Evolutionary conservation across 2,888 invertebrate genomes (phyloP), one percentile per base, ranked within the genome.

Genomic region (Platypus cylindrus): DNA sequence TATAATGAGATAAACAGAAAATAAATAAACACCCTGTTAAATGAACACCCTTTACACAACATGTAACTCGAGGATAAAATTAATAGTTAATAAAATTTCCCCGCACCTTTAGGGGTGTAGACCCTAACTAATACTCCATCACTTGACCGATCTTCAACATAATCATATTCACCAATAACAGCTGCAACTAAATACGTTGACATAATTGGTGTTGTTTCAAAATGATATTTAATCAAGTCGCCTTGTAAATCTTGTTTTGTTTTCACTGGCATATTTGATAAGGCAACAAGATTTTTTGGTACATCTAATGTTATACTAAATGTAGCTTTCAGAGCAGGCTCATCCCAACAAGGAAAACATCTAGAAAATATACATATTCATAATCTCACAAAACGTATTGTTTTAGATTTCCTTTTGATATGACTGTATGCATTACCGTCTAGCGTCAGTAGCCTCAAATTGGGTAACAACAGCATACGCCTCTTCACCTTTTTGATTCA

Each of bases 321-420:
- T 2, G 86, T 90, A 2, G 95, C 86, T 63, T 97, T 97, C 41
- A 86, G 75, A 8, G 90, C 86, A 5, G 95, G 97, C 62, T 97
- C 97, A 61, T 97, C 95, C 90, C 91, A 97, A 62, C 94, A 95
- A 3, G 95, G 95, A 55, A 97, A 95, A 53, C 55, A 91, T 85
- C 48, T 40, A 23, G 11, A 34, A 40, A n/a, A n/a, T n/a, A n/a
- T n/a, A n/a, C n/a, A n/a, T n/a, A n/a, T n/a, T n/a, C n/a, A n/a
- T n/a, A n/a, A n/a, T n/a, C n/a, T n/a, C n/a, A n/a, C n/a, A n/a
- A n/a, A n/a, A n/a, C n/a, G n/a, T n/a, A n/a, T n/a, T n/a, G n/a
- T n/a, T n/a, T n/a, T n/a, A n/a, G n/a, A n/a, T n/a, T n/a, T n/a
- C n/a, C n/a, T n/a, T n/a, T n/a, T n/a, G n/a, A n/a, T n/a, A n/a